These are phyloP conservation scores for Vidua chalybeata DNA, from an alignment of 2,113 vertebrate species.

Conservation along the genomic window DNA sequence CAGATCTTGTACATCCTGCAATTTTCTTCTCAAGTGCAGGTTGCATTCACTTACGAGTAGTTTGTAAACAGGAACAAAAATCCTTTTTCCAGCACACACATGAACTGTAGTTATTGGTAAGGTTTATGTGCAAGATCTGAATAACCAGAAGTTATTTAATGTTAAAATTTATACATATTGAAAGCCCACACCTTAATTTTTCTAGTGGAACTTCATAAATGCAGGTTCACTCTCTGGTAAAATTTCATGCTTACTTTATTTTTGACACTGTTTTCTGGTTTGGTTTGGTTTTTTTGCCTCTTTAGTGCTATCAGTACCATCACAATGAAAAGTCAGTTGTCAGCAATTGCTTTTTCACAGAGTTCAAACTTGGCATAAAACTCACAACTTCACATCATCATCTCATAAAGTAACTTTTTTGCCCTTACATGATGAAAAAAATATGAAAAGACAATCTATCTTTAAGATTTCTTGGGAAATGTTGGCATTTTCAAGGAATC, in stretches of 20 bases:
- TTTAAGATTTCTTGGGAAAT: neutral
- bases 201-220: neutral
- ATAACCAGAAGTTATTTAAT: neutral
- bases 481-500: neutral
- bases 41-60: neutral
- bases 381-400: neutral
- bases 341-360: neutral
- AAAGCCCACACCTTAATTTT: neutral
- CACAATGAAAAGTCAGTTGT: neutral
- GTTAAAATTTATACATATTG: neutral
- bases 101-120: fast-evolving
- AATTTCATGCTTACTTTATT: neutral
- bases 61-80: neutral
- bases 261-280: neutral
- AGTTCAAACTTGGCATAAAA: neutral
- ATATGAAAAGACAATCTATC: neutral
- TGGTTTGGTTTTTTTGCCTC: fast-evolving
- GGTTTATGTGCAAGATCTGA: neutral
- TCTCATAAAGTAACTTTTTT: neutral
- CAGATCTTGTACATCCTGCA: neutral
- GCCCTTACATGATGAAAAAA: neutral
- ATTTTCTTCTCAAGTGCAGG: neutral
- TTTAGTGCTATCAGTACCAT: neutral
- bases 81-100: neutral
- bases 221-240: neutral